A percentile compares a stretch with the other conserved stretches of the same genome.
Conservation (phyloP, 92 coral and sea anemone species). For the Umimayanthus kanabou region DNA sequence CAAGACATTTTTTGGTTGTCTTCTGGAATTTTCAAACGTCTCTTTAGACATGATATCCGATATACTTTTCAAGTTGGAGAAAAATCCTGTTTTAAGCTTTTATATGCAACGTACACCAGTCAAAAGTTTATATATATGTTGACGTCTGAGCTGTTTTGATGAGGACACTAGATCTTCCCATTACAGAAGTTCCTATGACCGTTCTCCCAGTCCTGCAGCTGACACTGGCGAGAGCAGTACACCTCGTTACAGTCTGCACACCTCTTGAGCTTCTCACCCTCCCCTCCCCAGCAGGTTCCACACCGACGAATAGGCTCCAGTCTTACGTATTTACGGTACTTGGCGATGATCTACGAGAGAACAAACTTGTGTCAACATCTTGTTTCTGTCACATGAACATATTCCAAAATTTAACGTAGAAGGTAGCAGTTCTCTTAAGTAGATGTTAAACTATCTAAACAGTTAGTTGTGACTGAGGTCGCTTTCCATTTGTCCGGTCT, state of each 20-base stretch:
- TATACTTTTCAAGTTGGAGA: neutral
- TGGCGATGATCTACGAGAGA: slow-evolving; percentile 65
- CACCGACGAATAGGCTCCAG: slow-evolving; percentile 95
- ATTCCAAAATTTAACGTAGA: too few species aligned
- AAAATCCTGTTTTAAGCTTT: neutral
- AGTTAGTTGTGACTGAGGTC: too few species aligned
- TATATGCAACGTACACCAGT: neutral
- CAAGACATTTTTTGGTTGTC: neutral
- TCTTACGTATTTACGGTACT: slow-evolving; percentile 79
- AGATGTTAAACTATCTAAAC: too few species aligned
- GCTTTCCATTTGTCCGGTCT: too few species aligned
- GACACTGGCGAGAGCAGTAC: slow-evolving; percentile 91
- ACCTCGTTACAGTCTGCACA: slow-evolving; percentile 92
- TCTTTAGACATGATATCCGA: neutral
- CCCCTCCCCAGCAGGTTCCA: slow-evolving; percentile 92
- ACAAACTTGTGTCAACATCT: neutral
- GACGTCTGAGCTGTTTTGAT: neutral
- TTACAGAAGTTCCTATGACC: slow-evolving; percentile 90
- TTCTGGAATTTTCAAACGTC: neutral
- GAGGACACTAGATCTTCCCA: slow-evolving; percentile 2
- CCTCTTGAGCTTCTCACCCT: slow-evolving; percentile 92
- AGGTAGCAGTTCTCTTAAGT: neutral
- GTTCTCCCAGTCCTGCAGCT: slow-evolving; percentile 84
- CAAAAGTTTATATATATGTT: neutral
- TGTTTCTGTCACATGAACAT: neutral